Base-by-base conservation (phyloP, 2,888 invertebrate genomes). In the Polymixis lichenea region DNA sequence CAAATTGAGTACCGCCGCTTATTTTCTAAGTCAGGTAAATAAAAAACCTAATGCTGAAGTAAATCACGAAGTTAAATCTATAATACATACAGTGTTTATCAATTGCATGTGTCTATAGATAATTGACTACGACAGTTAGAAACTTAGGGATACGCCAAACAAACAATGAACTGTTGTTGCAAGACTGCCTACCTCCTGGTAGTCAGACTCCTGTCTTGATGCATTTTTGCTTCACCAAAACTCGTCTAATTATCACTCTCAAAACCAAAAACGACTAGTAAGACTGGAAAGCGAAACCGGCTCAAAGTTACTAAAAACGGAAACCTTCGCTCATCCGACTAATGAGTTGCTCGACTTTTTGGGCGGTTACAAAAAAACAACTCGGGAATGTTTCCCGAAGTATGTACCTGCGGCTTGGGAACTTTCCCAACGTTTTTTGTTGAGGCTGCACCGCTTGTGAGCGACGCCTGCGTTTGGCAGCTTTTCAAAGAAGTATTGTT, bases 271-370 rank as follows among this genome's bases (percentile, higher is more conserved):
- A 68, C 72, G 56, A 82, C 75, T 82, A 84, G 79, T 80, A 79
- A 75, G 80, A 66, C 71, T 72, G 64, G 60, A 82, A 86, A 86
- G 82, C 85, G 81, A 62, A 88, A 87, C 84, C 86, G 78, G 73
- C 76, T 83, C 72, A 61, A 82, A 88, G 87, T 90, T 89, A 83
- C 86, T 81, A 89, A 92, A 91, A 90, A 89, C 86, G 88, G 86
- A 90, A 92, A 89, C 90, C 90, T 91, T 88, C 88, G 87, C 89
- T 92, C 91, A 92, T 89, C 91, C 91, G 88, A 86, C 91, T 93
- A 93, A 93, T 93, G 93, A 93, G 93, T 91, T 90, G 90, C 90
- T 90, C 87, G 91, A 92, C 90, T 92, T 92, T 91, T 90, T 89
- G 85, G 88, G 84, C 77, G 86, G 84, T 89, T 90, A 85, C 11